Evolutionary conservation across 2,113 vertebrate genomes (phyloP), one percentile per base, ranked within the genome.

Genomic region (Bubo blakistoni): DNA sequence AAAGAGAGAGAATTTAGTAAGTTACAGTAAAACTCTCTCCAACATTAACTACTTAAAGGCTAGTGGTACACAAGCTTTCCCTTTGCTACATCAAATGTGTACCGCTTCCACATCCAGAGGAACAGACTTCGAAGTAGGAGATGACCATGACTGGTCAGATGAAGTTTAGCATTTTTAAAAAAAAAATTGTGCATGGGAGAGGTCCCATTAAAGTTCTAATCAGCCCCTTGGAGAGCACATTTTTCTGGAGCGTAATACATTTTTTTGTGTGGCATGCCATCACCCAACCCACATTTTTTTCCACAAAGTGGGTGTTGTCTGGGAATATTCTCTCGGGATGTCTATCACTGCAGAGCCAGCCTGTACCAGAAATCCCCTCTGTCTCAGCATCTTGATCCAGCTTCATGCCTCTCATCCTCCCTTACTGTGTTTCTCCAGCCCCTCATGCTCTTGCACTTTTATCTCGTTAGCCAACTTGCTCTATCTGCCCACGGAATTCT

Each of bases 401-500:
- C 59, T 65, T 85, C 88, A 30, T 84, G 57, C 72, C 1, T 80
- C 77, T 76, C 86, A 90, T 95, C 65, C 85, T 93, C 93, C 66
- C 38, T 85, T 52, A 34, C 34, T 71, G 27, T 47, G 42, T 36
- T 83, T 52, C 82, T 86, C 18, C 58, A 90, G 34, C n/a, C 92
- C 85, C 57, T 86, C 13, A 0, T 55, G 42, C 44, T 90, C 90
- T 76, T 92, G 78, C 0, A 40, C 72, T 79, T 97, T 93, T 96
- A 92, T 97, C 81, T 94, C 1, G 0, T 93, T 92, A 96, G 46
- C 88, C 95, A 94, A 94, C 86, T 95, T 90, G 74, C 65, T 96
- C 69, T 92, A 82, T 97, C 96, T 96, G 92, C 96, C 97, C 96
- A 96, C 96, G 62, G 89, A 97, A 97, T 92, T 94, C 91, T 96